Percentiles rank a stretch among this genome's conserved stretches.
Conservation (phyloP, 1,140 invertebrate genomes). For the Ptiloglossa arizonensis region DNA sequence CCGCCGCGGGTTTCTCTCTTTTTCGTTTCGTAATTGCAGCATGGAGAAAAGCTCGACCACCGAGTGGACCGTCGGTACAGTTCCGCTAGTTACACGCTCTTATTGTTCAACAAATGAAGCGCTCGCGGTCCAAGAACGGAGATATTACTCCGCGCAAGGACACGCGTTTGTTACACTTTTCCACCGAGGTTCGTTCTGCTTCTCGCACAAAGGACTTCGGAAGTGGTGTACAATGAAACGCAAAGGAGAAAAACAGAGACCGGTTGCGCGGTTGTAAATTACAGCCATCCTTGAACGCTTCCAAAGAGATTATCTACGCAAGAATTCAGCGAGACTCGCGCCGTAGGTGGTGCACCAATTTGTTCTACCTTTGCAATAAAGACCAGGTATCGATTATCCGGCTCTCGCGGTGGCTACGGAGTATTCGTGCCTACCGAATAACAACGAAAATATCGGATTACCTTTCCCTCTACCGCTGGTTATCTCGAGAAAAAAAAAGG, state of each 20-base stretch:
- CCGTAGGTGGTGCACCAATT: constrained; percentile 45
- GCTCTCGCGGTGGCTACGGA: neutral
- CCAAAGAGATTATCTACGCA: constrained; percentile 39
- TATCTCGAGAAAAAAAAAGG: constrained; percentile 3
- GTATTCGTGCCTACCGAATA: constrained; percentile 19
- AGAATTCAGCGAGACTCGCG: constrained; percentile 19
- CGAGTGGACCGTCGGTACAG: neutral
- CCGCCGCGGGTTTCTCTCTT: too few species aligned
- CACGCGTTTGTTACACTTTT: constrained; percentile 32
- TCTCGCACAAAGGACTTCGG: neutral
- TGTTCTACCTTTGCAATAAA: constrained; percentile 17
- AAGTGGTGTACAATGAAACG: constrained; percentile 5
- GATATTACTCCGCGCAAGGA: neutral
- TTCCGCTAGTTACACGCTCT: neutral
- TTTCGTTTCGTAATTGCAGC: neutral
- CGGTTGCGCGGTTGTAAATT: constrained; percentile 23
- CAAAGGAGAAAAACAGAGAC: constrained; percentile 8
- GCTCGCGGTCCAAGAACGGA: neutral
- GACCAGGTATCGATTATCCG: constrained; percentile 25
- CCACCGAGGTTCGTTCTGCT: neutral
- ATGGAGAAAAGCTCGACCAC: neutral
- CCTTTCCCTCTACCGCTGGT: neutral
- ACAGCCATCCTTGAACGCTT: constrained; percentile 31
- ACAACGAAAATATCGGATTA: constrained; percentile 29
- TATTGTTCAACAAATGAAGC: neutral